These are phyloP conservation scores for Zaprionus davidi DNA, from an alignment of 1,140 invertebrate genomes.

Conservation along the genomic window DNA sequence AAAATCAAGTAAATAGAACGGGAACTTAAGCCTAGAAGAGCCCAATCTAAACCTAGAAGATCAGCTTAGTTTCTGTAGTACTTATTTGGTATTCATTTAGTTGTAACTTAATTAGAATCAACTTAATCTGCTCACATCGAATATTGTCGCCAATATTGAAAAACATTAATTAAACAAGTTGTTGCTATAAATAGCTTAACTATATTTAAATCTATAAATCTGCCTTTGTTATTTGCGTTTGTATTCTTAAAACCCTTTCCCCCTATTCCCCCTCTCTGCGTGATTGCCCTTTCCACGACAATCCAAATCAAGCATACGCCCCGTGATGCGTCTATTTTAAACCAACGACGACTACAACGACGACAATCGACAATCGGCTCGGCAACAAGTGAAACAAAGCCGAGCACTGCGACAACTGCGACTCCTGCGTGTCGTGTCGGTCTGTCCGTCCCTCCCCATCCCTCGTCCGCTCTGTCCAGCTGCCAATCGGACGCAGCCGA, in stretches of 20 bases:
- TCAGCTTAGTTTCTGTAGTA: not conserved
- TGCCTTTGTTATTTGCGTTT: not conserved
- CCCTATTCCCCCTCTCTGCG: not conserved
- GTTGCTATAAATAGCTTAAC: slow-evolving; percentile 11
- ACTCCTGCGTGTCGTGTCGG: slow-evolving; percentile 7
- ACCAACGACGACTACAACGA: slow-evolving; percentile 11
- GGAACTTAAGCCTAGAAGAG: too few species aligned
- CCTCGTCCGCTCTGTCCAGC: slow-evolving; percentile 1
- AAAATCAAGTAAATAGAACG: not conserved
- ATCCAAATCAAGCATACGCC: slow-evolving; percentile 61
- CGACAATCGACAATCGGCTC: slow-evolving; percentile 3
- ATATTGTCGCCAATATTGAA: not conserved
- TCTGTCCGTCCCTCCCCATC: not conserved
- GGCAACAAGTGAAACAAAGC: slow-evolving; percentile 61
- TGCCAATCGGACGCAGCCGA: slow-evolving; percentile 53
- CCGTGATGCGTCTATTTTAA: slow-evolving; percentile 54
- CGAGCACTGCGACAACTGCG: not conserved
- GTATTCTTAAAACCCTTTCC: not conserved
- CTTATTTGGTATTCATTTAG: too few species aligned
- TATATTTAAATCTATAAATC: slow-evolving; percentile 9
- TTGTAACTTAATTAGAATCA: too few species aligned
- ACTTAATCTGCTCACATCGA: not conserved
- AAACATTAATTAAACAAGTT: not conserved
- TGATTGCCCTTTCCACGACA: not conserved
- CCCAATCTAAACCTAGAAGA: not conserved